Percentiles rank a stretch among this genome's conserved stretches.
Conservation (phyloP, 37 sponge, comb jelly and placozoan genomes). For the Ianthella basta region DNA sequence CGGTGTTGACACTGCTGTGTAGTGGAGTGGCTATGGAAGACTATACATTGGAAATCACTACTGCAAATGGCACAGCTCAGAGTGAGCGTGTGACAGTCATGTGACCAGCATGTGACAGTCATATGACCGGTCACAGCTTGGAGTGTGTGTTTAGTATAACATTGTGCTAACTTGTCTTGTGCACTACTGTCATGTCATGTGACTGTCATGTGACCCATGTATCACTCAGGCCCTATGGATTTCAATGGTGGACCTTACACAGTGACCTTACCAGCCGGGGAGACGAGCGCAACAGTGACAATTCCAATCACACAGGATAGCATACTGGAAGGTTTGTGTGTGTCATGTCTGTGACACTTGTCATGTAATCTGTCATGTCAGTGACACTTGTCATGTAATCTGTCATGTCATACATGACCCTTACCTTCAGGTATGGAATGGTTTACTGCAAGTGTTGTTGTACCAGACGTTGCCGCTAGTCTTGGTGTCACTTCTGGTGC, state of each 20-base stretch:
- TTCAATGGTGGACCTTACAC: background rate
- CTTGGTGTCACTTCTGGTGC: conserved; percentile 13
- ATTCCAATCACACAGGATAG: conserved; percentile 10
- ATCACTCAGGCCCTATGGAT: conserved; percentile 28
- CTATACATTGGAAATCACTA: background rate
- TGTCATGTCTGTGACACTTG: no score
- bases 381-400: no score
- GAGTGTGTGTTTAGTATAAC: no score
- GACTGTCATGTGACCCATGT: conserved; percentile 7
- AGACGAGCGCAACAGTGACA: background rate
- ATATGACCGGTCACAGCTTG: no score
- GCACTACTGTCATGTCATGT: no score
- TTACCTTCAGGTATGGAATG: background rate
- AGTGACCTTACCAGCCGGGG: conserved; percentile 14
- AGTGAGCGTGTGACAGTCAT: background rate
- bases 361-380: no score
- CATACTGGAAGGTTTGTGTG: conserved; percentile 21
- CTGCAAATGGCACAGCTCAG: background rate
- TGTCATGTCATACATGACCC: no score
- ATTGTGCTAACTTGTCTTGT: no score
- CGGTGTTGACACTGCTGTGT: background rate
- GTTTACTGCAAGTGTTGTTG: background rate
- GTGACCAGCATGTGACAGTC: no score
- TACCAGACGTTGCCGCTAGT: background rate
- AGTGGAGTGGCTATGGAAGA: background rate